phyloP scores from a whole-genome alignment of 2,888 invertebrate genomes.

The Amphipyra tragopoginis region DNA sequence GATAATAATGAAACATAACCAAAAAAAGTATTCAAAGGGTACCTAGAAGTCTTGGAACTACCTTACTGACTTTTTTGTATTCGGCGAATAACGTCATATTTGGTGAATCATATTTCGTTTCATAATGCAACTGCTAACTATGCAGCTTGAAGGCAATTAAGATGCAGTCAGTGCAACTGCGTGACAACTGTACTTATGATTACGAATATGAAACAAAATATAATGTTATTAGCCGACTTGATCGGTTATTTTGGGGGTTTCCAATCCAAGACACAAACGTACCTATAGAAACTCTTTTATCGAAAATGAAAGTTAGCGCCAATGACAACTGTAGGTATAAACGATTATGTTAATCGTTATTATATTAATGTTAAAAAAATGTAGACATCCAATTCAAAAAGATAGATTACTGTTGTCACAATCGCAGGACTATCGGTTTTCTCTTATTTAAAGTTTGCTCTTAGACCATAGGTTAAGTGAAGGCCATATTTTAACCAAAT shows the following conservation, averaged over 20 bases:
- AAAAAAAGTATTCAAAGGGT: no score
- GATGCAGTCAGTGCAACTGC: no score
- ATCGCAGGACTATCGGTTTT: conserved; percentile 2
- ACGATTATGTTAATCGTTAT: not conserved
- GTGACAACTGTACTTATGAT: not conserved
- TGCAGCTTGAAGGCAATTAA: no score
- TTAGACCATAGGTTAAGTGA: conserved; percentile 5
- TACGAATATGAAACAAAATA: no score
- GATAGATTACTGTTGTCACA: conserved; percentile 11
- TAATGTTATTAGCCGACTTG: no score
- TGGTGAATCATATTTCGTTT: no score
- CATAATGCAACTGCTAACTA: no score
- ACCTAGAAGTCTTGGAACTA: no score
- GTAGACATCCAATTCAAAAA: conserved; percentile 4
- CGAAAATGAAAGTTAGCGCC: conserved; percentile 14
- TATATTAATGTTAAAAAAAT: conserved; percentile 7
- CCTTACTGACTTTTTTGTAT: no score
- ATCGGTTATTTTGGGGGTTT: not conserved
- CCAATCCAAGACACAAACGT: no score
- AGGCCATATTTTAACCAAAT: conserved; percentile 1
- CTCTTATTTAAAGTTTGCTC: not conserved
- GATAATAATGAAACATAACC: no score
- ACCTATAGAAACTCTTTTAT: not conserved
- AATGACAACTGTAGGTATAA: not conserved
- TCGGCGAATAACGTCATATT: no score